Conservation (phyloP, 2,797 vertebrate genomes). For the Leptoclinus maculatus region DNA sequence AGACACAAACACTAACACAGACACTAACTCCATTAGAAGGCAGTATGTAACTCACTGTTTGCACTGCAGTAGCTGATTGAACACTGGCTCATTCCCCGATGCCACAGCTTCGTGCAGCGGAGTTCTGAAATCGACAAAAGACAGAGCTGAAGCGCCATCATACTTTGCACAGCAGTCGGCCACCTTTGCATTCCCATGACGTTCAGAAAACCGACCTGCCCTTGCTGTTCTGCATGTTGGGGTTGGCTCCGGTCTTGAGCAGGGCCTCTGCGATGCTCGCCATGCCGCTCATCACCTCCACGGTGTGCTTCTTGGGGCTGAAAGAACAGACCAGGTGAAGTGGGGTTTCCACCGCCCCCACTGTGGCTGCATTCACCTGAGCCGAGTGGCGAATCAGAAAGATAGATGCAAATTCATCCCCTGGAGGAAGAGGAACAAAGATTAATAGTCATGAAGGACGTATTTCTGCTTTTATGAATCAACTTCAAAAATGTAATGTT, state of each 20-base stretch:
- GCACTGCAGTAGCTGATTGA: constrained; percentile 95
- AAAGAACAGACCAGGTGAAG: constrained; percentile 95
- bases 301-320: constrained; percentile 91
- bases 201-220: constrained; percentile 86
- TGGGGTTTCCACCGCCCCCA: constrained; percentile 94
- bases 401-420: constrained; percentile 95
- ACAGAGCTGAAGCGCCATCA: constrained; percentile 11
- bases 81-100: constrained; percentile 94
- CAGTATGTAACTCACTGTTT: constrained; percentile 90
- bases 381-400: constrained; percentile 97
- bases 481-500: not conserved
- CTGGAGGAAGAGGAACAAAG: constrained; percentile 57
- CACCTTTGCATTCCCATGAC: not conserved
- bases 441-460: not conserved
- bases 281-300: constrained; percentile 92
- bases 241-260: constrained; percentile 93
- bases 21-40: not conserved
- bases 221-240: constrained; percentile 97
- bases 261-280: constrained; percentile 92
- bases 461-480: not conserved
- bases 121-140: constrained; percentile 83
- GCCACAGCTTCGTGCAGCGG: constrained; percentile 92
- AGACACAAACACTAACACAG: not conserved
- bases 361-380: constrained; percentile 92
- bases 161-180: not conserved